Evolutionary conservation across 1,140 invertebrate genomes (phyloP), one percentile per base, ranked within the genome.

Genomic region (Drosophila simulans): DNA sequence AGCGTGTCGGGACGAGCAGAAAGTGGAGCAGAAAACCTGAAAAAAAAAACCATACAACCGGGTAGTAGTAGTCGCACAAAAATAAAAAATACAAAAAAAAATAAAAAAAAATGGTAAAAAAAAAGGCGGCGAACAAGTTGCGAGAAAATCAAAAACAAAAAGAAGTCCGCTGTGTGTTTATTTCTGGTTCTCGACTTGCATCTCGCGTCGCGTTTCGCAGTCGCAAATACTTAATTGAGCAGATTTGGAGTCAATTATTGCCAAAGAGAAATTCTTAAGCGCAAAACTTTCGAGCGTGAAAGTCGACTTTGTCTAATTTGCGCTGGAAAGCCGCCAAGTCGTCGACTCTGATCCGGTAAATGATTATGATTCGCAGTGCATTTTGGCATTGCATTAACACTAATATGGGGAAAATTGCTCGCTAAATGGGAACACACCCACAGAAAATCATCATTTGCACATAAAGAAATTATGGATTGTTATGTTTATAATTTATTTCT

Each of bases 201-300:
- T 58, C 59, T 56, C 43, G 60, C 34, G 46, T 64, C 71, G 58
- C 46, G 37, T 63, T 62, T 66, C 49, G 74, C 78, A 81, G 73
- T 85, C 55, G 64, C 75, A 76, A 52, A 68, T 89, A 58, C 64
- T 84, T 89, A 88, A 88, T 88, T 89, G 77, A 80, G 77, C 60
- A 65, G 84, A 88, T 89, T 88, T 88, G 56, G 78, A 74, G 84
- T 89, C 84, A 88, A 84, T 89, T 88, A 88, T 73, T 77, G 80
- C 80, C 80, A 89, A 88, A 88, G 84, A 88, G 84, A 89, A 88
- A 88, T 88, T 88, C 84, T 88, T 70, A 56, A 77, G 55, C 76
- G 59, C 43, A 55, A 72, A 75, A 88, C 82, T 86, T 86, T 86
- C 82, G 75, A 75, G 46, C 71, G 83, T 75, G 79, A 86, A 88